A percentile compares a stretch with the other conserved stretches of the same genome.
phyloP scores from a whole-genome alignment of 2,113 vertebrate species.

The Phocoena phocoena region DNA sequence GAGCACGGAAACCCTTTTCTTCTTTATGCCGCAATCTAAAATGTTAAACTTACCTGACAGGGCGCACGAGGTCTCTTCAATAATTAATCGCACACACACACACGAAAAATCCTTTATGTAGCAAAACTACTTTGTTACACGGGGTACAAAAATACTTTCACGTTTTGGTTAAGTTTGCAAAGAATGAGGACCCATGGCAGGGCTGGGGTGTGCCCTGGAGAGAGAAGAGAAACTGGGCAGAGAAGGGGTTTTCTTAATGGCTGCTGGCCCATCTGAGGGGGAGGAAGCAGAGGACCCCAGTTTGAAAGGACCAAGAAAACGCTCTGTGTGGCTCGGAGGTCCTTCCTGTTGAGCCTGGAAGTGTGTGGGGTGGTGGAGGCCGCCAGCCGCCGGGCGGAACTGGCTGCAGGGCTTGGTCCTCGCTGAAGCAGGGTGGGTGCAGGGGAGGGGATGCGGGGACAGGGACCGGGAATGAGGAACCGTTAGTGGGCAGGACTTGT shows the following conservation, averaged over 20 bases:
- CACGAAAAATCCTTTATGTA: conserved; percentile 87
- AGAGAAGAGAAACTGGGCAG: background rate
- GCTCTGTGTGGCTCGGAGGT: conserved; percentile 48
- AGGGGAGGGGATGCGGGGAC: background rate
- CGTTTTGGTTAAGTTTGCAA: conserved; percentile 83
- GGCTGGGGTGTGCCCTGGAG: conserved; percentile 63
- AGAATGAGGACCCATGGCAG: conserved; percentile 80
- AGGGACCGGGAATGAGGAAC: conserved; percentile 55
- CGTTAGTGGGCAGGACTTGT: conserved; percentile 78
- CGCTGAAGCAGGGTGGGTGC: background rate
- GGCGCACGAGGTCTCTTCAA: conserved; percentile 85
- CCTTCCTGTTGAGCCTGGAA: background rate
- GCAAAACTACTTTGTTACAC: conserved; percentile 92
- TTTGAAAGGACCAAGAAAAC: conserved; percentile 57
- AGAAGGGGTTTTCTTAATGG: conserved; percentile 59
- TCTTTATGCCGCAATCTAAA: conserved; percentile 85
- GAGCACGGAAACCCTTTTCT: conserved; percentile 78
- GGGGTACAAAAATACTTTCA: conserved; percentile 90
- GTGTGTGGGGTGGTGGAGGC: background rate
- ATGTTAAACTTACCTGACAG: conserved; percentile 87
- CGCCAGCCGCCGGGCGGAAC: accelerated
- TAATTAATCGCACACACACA: conserved; percentile 88
- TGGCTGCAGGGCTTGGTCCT: background rate
- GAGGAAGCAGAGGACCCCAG: conserved; percentile 61
- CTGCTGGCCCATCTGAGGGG: conserved; percentile 57